phyloP scores from a whole-genome alignment of 2,888 invertebrate genomes.

The Electrophaes corylata region DNA sequence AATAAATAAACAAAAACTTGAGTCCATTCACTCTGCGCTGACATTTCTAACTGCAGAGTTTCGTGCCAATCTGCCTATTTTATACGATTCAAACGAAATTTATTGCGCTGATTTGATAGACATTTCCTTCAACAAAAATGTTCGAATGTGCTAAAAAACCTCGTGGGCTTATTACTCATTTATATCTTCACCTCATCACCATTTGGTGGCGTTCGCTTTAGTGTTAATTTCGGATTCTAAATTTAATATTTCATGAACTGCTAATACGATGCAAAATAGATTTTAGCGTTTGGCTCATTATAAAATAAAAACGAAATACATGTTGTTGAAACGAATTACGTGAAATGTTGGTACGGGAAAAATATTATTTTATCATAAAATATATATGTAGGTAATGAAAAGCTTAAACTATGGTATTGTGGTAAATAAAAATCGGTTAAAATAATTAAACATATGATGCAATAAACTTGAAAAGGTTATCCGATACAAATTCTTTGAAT shows the following conservation, averaged over 20 bases:
- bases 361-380: too few species aligned
- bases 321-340: too few species aligned
- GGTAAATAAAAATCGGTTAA: neutral
- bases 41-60: slow-evolving; percentile 71
- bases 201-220: slow-evolving; percentile 8
- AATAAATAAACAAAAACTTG: slow-evolving; percentile 75
- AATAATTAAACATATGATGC: neutral
- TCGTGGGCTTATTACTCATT: slow-evolving; percentile 35
- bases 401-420: neutral
- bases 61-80: slow-evolving; percentile 70
- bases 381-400: too few species aligned
- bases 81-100: slow-evolving; percentile 50
- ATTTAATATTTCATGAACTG: slow-evolving; percentile 2
- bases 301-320: neutral
- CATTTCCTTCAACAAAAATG: slow-evolving; percentile 43
- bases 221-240: slow-evolving; percentile 7
- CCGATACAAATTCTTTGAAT: slow-evolving; percentile 12
- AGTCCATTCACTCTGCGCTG: slow-evolving; percentile 80
- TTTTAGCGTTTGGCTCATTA: neutral
- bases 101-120: slow-evolving; percentile 49
- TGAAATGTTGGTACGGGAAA: too few species aligned
- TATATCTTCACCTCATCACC: slow-evolving; percentile 20
- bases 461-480: neutral
- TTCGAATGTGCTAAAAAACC: slow-evolving; percentile 33
- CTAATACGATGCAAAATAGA: neutral